phyloP scores from a whole-genome alignment of 2,797 vertebrate genomes.

The Strix occidentalis region DNA sequence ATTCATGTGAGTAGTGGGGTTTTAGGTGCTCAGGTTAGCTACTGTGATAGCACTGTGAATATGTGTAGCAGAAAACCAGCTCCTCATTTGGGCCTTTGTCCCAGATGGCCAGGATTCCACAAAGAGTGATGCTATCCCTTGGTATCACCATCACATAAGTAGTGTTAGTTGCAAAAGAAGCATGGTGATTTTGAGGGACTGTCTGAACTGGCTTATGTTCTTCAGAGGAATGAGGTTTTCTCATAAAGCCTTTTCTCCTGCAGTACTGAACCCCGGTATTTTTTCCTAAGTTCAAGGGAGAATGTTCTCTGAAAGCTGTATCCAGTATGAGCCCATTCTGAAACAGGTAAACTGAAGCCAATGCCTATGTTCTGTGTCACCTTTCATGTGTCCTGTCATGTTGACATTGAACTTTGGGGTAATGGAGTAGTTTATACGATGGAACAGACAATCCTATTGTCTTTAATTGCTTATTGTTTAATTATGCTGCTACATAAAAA shows the following conservation, averaged over 20 bases:
- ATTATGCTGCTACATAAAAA: background rate
- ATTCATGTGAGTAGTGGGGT: background rate
- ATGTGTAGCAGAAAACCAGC: background rate
- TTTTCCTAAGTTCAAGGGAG: background rate
- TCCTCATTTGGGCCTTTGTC: background rate
- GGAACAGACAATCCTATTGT: background rate
- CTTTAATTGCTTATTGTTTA: background rate
- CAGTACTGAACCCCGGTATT: background rate
- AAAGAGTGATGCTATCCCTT: background rate
- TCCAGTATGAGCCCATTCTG: background rate
- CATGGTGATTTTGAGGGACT: background rate
- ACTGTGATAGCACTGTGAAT: background rate
- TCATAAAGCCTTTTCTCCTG: background rate
- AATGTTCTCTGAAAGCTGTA: background rate
- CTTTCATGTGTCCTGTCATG: background rate
- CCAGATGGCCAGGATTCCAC: too few relatives aligned
- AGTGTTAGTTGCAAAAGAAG: background rate
- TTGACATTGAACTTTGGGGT: background rate
- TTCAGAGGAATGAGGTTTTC: background rate
- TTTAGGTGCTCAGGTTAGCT: background rate
- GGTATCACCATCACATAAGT: background rate
- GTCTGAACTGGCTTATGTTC: background rate
- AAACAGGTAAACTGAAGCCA: background rate
- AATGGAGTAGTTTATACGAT: background rate
- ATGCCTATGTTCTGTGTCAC: background rate